Percentiles rank a stretch among this genome's conserved stretches.
Conservation (phyloP, 2,113 vertebrate species). For the Chlorocebus sabaeus region DNA sequence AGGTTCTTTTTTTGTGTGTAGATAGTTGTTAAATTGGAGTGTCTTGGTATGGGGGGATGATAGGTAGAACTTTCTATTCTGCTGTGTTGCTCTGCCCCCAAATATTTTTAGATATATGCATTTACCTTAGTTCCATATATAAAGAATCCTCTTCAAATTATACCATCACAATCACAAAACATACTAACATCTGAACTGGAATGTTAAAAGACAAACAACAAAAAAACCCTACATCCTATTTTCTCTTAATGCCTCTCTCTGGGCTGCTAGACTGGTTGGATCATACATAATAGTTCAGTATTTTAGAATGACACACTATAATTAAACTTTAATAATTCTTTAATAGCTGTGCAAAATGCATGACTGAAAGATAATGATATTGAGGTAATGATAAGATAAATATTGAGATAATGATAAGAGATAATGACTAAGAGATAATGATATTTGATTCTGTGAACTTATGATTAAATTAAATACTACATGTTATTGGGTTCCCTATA, state of each 20-base stretch:
- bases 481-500: background rate
- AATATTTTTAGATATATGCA: background rate
- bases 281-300: background rate
- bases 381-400: background rate
- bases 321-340: background rate
- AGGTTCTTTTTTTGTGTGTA: too few relatives aligned
- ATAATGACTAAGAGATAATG: background rate
- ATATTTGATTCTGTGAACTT: background rate
- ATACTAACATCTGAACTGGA: background rate
- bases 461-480: background rate
- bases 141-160: background rate
- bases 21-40: too few relatives aligned
- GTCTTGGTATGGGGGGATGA: too few relatives aligned
- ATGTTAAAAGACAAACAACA: background rate
- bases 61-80: too few relatives aligned
- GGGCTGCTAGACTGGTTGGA: background rate
- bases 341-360: background rate
- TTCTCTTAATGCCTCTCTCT: background rate
- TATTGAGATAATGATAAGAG: too few relatives aligned
- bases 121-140: background rate
- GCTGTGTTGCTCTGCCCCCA: too few relatives aligned
- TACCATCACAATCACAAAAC: background rate
- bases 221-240: background rate
- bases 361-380: background rate
- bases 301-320: background rate